Percentiles rank a stretch among this genome's conserved stretches.
These are phyloP conservation scores for Drosophila sp. DNA, from an alignment of 1,140 invertebrate species.

Conservation along the genomic window DNA sequence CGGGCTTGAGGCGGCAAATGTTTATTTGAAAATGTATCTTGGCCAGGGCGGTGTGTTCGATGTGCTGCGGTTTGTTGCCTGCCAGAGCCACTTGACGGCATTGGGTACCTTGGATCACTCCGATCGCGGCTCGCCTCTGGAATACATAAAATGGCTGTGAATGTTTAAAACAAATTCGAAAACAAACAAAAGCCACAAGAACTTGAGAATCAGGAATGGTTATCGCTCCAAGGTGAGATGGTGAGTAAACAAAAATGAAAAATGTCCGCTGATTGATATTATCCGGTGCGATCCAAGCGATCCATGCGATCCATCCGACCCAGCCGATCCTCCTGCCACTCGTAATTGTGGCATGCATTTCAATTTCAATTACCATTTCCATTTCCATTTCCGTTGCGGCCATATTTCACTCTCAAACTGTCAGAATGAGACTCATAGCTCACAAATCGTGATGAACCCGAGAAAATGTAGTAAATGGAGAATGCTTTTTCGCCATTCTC, in stretches of 20 bases:
- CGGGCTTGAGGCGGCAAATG: slow-evolving; percentile 19
- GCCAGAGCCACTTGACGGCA: too few relatives aligned
- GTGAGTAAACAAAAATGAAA: slow-evolving; percentile 77
- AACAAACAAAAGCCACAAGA: slow-evolving; percentile 47
- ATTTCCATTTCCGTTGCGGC: slow-evolving; percentile 63
- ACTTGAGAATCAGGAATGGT: slow-evolving; percentile 16
- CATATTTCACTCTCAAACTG: slow-evolving; percentile 55
- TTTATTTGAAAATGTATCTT: slow-evolving; percentile 69
- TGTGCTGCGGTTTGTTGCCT: background rate
- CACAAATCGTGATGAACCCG: background rate
- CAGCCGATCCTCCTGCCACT: background rate
- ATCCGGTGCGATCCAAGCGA: slow-evolving; percentile 48
- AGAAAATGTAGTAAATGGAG: background rate
- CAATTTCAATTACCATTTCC: slow-evolving; percentile 13
- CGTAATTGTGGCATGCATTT: slow-evolving; percentile 35
- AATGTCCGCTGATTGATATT: slow-evolving; percentile 79
- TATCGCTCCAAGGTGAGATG: slow-evolving; percentile 46
- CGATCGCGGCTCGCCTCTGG: slow-evolving; percentile 16
- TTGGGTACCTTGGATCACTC: background rate
- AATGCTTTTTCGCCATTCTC: slow-evolving; percentile 1
- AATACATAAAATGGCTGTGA: slow-evolving; percentile 63
- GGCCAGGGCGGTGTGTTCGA: background rate
- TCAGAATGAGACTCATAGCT: background rate
- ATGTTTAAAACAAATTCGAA: slow-evolving; percentile 53
- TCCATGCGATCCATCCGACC: too few relatives aligned